phyloP scores from a whole-genome alignment of 2,797 vertebrate species.

The Capromys pilorides region DNA sequence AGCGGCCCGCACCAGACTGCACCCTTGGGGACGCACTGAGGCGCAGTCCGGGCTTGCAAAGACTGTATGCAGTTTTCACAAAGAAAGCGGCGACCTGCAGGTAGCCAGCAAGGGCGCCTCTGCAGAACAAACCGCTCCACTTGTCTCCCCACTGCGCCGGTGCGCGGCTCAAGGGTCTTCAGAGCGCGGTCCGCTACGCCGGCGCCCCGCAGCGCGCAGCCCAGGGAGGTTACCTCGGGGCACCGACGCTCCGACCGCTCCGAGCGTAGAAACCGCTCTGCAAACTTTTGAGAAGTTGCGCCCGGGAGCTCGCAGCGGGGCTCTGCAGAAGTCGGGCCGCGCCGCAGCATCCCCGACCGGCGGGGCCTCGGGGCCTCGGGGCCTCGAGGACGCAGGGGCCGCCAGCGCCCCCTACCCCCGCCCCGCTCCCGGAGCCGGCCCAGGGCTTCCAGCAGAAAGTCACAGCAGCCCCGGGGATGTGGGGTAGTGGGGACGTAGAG shows the following conservation, averaged over 20 bases:
- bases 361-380: neutral
- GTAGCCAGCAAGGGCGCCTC: neutral
- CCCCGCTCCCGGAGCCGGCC: neutral
- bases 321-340: slow-evolving; percentile 22
- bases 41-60: neutral
- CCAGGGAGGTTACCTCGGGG: slow-evolving; percentile 18
- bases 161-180: neutral
- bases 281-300: neutral
- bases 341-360: slow-evolving; percentile 39
- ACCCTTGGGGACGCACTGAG: neutral
- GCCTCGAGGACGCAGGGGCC: neutral
- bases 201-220: neutral
- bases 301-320: neutral
- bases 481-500: neutral
- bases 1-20: neutral
- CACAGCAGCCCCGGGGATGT: slow-evolving; percentile 9
- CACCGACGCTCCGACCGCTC: neutral
- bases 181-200: neutral
- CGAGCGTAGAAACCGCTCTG: neutral
- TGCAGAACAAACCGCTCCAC: neutral
- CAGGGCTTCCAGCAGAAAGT: slow-evolving; percentile 17
- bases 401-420: no score
- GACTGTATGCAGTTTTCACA: slow-evolving; percentile 2
- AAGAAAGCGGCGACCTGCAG: slow-evolving; percentile 60
- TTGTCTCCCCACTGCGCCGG: neutral